Conservation (phyloP, 23 tunicate genomes). For the Oikopleura dioica region DNA sequence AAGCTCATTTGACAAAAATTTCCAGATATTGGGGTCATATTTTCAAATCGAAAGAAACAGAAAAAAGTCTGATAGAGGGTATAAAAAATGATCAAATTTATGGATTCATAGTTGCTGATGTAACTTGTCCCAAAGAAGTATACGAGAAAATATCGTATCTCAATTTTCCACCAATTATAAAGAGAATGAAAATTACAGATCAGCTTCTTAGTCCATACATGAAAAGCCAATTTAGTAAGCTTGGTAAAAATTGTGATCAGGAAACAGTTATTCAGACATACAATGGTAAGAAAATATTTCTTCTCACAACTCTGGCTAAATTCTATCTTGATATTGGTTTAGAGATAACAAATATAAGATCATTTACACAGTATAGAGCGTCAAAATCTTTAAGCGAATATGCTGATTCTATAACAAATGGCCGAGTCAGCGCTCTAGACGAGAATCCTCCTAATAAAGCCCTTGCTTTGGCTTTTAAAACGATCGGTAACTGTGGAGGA, state of each 20-base stretch:
- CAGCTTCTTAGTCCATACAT: neutral
- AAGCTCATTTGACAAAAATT: too few relatives aligned
- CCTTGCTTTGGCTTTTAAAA: neutral
- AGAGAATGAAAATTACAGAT: neutral
- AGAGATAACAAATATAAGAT: neutral
- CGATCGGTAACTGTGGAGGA: neutral
- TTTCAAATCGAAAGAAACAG: neutral
- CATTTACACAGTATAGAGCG: neutral
- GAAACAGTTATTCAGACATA: neutral
- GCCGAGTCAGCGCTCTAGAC: neutral
- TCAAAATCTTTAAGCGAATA: too few relatives aligned
- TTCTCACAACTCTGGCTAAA: neutral
- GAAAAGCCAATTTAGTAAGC: neutral
- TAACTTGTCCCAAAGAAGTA: neutral
- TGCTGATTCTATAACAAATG: neutral
- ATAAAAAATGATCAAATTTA: neutral
- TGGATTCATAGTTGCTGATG: neutral
- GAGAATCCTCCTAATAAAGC: neutral
- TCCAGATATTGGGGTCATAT: too few relatives aligned
- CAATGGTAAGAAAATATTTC: neutral
- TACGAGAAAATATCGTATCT: neutral
- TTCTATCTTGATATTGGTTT: neutral
- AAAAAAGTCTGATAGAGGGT: neutral
- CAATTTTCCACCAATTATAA: slow-evolving; percentile 1
- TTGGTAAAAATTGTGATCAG: too few relatives aligned